phyloP scores from a whole-genome alignment of 2,113 vertebrate genomes.

The Athene noctua region DNA sequence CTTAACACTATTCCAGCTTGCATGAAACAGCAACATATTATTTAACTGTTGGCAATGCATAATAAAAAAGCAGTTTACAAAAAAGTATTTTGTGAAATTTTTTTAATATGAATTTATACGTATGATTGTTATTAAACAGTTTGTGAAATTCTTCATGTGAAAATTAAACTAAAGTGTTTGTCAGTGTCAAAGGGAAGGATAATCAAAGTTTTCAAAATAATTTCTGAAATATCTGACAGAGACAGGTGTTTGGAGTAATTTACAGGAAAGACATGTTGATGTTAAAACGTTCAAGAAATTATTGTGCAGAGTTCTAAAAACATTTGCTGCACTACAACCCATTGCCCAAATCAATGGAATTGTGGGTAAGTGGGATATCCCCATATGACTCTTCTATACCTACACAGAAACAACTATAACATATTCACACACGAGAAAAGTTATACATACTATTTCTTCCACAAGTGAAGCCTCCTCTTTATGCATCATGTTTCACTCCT shows the following conservation, averaged over 20 bases:
- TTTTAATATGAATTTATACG: background rate
- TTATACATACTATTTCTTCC: background rate
- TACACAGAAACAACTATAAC: background rate
- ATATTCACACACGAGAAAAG: background rate
- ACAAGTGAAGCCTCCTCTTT: background rate
- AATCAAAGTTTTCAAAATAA: background rate
- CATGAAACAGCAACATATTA: conserved; percentile 21
- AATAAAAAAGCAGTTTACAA: conserved; percentile 66
- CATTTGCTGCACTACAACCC: background rate
- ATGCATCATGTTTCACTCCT: background rate
- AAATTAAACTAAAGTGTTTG: background rate
- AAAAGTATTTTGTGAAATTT: conserved; percentile 20
- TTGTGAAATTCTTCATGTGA: background rate
- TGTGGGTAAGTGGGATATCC: background rate
- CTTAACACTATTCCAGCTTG: conserved; percentile 27
- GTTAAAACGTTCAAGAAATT: background rate
- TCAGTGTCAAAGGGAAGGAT: background rate
- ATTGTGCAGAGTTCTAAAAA: background rate
- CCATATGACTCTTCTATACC: background rate
- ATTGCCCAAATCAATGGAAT: background rate
- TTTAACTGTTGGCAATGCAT: conserved; percentile 42
- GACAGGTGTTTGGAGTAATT: background rate
- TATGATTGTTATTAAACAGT: background rate
- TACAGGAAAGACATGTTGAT: background rate
- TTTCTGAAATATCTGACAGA: background rate